phyloP scores from a whole-genome alignment of 1,140 invertebrate genomes.

The Eriocheir sinensis region DNA sequence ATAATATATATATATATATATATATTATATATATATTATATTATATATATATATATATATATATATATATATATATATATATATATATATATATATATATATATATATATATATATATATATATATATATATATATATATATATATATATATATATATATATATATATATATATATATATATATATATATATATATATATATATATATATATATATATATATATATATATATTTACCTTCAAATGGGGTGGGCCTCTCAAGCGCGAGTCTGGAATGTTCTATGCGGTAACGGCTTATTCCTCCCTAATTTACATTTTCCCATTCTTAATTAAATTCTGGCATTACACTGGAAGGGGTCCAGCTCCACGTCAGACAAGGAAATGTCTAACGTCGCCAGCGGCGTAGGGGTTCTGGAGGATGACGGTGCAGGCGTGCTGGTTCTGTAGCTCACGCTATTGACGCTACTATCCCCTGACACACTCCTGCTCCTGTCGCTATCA shows the following conservation, averaged over 20 bases:
- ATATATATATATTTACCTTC: too few species aligned
- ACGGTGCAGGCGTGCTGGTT: too few species aligned
- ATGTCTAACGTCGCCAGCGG: not conserved
- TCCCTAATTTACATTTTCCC: too few species aligned
- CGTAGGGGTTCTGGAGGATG: not conserved
- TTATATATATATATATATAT: constrained; percentile 19
- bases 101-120: not conserved
- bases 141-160: constrained; percentile 28
- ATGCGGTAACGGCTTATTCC: too few species aligned
- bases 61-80: constrained; percentile 28
- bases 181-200: constrained; percentile 28
- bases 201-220: constrained; percentile 28
- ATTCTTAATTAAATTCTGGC: too few species aligned
- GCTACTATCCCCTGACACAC: too few species aligned
- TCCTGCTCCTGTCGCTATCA: too few species aligned
- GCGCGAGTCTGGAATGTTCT: too few species aligned
- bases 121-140: not conserved
- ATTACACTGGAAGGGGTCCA: too few species aligned
- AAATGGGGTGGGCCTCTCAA: too few species aligned
- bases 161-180: constrained; percentile 28
- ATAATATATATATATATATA: not conserved
- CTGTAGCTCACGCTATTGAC: too few species aligned
- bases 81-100: constrained; percentile 19
- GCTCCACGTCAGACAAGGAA: too few species aligned
- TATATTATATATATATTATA: not conserved